A percentile compares a stretch with the other conserved stretches of the same genome.
These are phyloP conservation scores for Brachyistius frenatus DNA, from an alignment of 2,113 vertebrate species.

Conservation along the genomic window DNA sequence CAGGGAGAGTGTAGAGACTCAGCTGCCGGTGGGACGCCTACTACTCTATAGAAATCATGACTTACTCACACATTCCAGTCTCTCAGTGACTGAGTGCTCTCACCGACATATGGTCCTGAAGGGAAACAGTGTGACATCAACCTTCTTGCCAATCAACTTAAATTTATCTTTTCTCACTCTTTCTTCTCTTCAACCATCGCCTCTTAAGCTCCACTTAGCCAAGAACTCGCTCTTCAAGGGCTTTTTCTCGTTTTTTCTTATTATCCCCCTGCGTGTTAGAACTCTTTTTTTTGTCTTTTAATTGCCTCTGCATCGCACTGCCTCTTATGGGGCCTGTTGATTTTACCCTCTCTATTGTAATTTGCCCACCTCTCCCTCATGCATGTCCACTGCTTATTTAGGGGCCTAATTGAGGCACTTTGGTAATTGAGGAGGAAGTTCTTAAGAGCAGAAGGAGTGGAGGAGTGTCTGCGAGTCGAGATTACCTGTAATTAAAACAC, in stretches of 20 bases:
- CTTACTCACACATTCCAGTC: conserved; percentile 83
- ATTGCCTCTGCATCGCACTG: conserved; percentile 76
- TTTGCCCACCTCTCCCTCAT: conserved; percentile 73
- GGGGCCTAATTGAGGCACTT: conserved; percentile 84
- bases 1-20: conserved; percentile 59
- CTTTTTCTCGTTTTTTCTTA: conserved; percentile 25
- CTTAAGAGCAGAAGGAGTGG: conserved; percentile 76
- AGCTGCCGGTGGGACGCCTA: conserved; percentile 73
- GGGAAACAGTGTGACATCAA: conserved; percentile 79
- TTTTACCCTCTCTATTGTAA: conserved; percentile 80
- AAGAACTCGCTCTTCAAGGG: conserved; percentile 71
- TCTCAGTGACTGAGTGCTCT: conserved; percentile 77
- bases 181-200: conserved; percentile 66
- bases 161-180: conserved; percentile 72
- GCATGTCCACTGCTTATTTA: conserved; percentile 78
- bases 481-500: conserved; percentile 89
- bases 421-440: conserved; percentile 85
- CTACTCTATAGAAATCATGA: conserved; percentile 77
- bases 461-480: conserved; percentile 72
- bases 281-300: conserved; percentile 81
- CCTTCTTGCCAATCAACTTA: conserved; percentile 78
- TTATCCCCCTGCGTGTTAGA: conserved; percentile 74
- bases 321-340: conserved; percentile 77
- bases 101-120: conserved; percentile 80
- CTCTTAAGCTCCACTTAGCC: conserved; percentile 79